These are phyloP conservation scores for Chrosomus eos DNA, from an alignment of 2,797 vertebrate genomes.

Conservation along the genomic window DNA sequence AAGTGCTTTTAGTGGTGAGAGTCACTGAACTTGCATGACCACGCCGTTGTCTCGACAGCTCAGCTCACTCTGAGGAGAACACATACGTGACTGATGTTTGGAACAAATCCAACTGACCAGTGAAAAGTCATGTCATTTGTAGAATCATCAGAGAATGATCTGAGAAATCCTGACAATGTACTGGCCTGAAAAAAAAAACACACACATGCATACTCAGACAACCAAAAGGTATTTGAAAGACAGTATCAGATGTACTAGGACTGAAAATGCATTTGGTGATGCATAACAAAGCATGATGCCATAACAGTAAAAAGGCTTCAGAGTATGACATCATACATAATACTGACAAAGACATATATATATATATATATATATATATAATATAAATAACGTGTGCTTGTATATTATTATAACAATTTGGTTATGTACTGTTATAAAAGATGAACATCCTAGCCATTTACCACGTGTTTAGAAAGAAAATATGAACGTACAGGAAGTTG, in stretches of 20 bases:
- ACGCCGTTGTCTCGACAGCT: slow-evolving; percentile 75
- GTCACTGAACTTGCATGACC: slow-evolving; percentile 69
- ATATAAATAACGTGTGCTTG: neutral
- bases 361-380: neutral
- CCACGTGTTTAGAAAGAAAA: neutral
- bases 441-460: neutral
- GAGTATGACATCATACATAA: neutral
- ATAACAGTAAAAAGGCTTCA: neutral
- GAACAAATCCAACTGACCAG: slow-evolving; percentile 80
- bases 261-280: slow-evolving; percentile 8
- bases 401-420: neutral
- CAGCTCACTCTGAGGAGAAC: slow-evolving; percentile 65
- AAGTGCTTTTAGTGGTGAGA: slow-evolving; percentile 69
- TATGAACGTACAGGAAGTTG: neutral
- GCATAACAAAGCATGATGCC: neutral
- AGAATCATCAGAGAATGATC: slow-evolving; percentile 64
- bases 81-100: slow-evolving; percentile 82
- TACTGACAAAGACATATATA: neutral
- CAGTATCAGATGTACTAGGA: slow-evolving; percentile 4
- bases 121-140: slow-evolving; percentile 82
- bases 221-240: slow-evolving; percentile 30
- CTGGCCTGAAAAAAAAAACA: slow-evolving; percentile 2
- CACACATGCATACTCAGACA: slow-evolving; percentile 6
- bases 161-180: slow-evolving; percentile 35
- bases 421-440: neutral